Base-by-base conservation (phyloP, 92 coral and sea anemone genomes). In the Epizoanthus scotinus region DNA sequence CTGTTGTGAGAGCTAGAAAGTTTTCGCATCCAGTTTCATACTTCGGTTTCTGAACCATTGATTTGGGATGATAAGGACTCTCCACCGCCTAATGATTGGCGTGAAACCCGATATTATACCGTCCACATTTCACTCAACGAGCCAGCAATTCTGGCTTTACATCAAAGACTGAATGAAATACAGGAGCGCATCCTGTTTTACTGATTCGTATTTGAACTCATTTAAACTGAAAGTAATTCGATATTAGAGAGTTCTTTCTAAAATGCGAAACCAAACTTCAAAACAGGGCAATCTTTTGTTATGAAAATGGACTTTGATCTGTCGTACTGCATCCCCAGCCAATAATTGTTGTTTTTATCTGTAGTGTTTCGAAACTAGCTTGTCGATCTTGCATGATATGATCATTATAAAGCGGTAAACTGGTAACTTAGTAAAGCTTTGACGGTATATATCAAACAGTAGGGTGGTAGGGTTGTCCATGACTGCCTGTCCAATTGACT, bases 261-360 rank as follows among this genome's bases (percentile, higher is more conserved):
- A 44, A 17, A 38, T 64, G 47, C 24, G 36, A 64, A 25, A 64
- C 17, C 44, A 2, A 64, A 63, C n/a, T 40, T 27, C 31, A 27
- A 27, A 14, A 9, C 5, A 13, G 68, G 44, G 44, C 21, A 29
- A 14, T 13, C 12, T 17, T 34, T 64, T 14, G 44, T 28, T 13
- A 9, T 14, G 70, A 27, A 64, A 64, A 15, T 64, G 70, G 70
- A 64, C 70, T 64, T 64, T 64, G 70, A 27, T 26, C 44, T 0
- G 3, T n/a, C 4, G 70, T 4, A 62, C 26, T 17, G 44, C 8
- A 28, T 27, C 19, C 8, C 29, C 17, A 29, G 52, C 52, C 44
- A 64, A 15, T 14, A 31, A 15, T 15, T 28, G 42, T 64, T 64
- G 70, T 64, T 62, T 15, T 9, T 64, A 64, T 19, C 27, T n/a